These are phyloP conservation scores for Bos indicus DNA, from an alignment of 2,113 vertebrate species.

Conservation along the genomic window DNA sequence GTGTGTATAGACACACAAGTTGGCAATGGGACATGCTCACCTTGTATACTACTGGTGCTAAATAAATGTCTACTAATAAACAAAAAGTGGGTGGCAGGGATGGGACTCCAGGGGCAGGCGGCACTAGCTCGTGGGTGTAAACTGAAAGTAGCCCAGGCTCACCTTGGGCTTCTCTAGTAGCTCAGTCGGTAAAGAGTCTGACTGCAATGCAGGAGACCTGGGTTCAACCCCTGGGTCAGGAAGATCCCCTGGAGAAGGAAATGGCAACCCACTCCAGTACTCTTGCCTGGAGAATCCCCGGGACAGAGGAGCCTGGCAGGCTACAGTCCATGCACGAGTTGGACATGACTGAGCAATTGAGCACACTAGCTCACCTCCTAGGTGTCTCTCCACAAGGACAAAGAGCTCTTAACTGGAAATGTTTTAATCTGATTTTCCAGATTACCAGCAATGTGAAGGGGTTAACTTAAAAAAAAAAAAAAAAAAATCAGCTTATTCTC, in stretches of 20 bases:
- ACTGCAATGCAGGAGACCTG: not conserved
- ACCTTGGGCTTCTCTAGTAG: not conserved
- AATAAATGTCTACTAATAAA: not conserved
- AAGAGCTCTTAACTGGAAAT: not conserved
- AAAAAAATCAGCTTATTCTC: not conserved
- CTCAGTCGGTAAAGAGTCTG: not conserved
- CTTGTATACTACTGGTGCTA: not conserved
- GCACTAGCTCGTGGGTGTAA: not conserved
- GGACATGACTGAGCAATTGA: not conserved
- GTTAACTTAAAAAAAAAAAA: not conserved
- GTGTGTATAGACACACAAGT: not conserved
- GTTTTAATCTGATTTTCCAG: not conserved
- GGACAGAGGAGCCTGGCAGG: not conserved
- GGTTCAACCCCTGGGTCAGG: not conserved
- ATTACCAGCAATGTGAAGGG: not conserved
- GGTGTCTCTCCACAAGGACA: not conserved
- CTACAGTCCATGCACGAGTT: not conserved
- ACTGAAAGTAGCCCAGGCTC: not conserved
- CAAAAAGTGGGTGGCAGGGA: not conserved
- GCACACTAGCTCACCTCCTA: not conserved
- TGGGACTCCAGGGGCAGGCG: not conserved
- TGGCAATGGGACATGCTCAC: not conserved
- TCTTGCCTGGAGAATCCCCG: not conserved
- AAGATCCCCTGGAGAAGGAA: not conserved
- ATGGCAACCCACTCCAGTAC: not conserved